A percentile compares a stretch with the other conserved stretches of the same genome.
Evolutionary conservation across 1,140 invertebrate genomes (phyloP).

Genomic region (Macrobrachium nipponense): DNA sequence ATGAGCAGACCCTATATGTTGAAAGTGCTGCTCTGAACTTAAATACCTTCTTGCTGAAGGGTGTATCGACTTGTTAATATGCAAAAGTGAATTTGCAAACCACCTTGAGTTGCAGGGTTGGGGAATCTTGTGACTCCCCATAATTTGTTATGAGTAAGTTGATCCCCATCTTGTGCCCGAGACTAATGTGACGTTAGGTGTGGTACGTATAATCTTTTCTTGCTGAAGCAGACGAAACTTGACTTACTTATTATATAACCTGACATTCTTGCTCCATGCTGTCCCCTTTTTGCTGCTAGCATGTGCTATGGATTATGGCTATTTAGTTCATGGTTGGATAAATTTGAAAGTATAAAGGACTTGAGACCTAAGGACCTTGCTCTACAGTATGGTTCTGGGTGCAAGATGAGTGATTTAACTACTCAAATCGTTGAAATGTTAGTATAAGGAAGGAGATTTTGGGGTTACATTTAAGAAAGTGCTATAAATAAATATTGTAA

Average conservation of each 20-base stretch:
- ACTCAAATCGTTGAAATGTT: conserved; percentile 54
- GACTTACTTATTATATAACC: neutral
- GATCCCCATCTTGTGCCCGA: conserved; percentile 46
- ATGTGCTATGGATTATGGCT: conserved; percentile 46
- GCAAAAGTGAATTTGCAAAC: conserved; percentile 59
- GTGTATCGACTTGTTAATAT: conserved; percentile 51
- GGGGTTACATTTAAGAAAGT: conserved; percentile 61
- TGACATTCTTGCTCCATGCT: conserved; percentile 49
- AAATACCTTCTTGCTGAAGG: conserved; percentile 37
- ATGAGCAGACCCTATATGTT: conserved; percentile 57
- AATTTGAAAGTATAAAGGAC: conserved; percentile 19
- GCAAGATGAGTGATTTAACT: conserved; percentile 45
- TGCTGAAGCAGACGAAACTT: conserved; percentile 26
- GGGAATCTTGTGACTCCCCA: conserved; percentile 48
- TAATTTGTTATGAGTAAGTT: conserved; percentile 46
- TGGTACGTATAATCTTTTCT: conserved; percentile 13
- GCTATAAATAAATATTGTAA: conserved; percentile 62
- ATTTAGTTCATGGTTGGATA: conserved; percentile 14
- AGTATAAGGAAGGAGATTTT: conserved; percentile 55
- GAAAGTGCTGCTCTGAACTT: conserved; percentile 54
- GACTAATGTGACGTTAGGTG: conserved; percentile 12
- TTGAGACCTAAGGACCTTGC: conserved; percentile 15
- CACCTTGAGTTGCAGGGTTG: conserved; percentile 44
- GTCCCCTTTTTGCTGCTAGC: conserved; percentile 47
- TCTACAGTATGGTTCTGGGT: conserved; percentile 45